Conservation (phyloP, 2,797 vertebrate species). For the Fistularia tabacaria region DNA sequence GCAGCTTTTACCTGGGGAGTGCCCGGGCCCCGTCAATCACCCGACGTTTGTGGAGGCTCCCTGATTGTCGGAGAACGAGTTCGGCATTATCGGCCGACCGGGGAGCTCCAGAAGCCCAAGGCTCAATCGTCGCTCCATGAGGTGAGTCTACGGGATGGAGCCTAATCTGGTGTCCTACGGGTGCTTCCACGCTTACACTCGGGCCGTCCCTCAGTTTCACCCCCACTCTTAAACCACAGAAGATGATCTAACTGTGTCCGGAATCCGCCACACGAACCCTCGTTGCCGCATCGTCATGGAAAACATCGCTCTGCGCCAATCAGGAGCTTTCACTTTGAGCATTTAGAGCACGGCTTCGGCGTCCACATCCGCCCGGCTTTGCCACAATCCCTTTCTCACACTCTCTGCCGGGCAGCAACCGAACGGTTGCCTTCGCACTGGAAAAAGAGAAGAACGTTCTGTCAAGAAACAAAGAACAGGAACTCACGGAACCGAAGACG, state of each 20-base stretch:
- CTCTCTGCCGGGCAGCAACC: constrained; percentile 25
- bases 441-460: not conserved
- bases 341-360: constrained; percentile 57
- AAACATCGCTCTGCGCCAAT: constrained; percentile 25
- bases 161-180: constrained; percentile 60
- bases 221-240: constrained; percentile 47
- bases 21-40: too few species aligned
- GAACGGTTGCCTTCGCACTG: constrained; percentile 13
- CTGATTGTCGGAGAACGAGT: too few species aligned
- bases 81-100: too few species aligned
- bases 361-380: constrained; percentile 41
- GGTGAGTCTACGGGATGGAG: constrained; percentile 40
- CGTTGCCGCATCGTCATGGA: constrained; percentile 14
- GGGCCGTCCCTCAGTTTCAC: constrained; percentile 40
- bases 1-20: not conserved
- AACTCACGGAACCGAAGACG: too few species aligned
- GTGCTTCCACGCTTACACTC: constrained; percentile 55
- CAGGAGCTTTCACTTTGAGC: constrained; percentile 41
- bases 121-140: constrained; percentile 38
- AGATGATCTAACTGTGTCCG: constrained; percentile 41
- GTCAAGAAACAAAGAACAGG: too few species aligned
- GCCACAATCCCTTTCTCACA: constrained; percentile 53
- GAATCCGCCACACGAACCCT: constrained; percentile 9
- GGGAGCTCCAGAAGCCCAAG: constrained; percentile 34
- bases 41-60: too few species aligned